These are phyloP conservation scores for Sardina pilchardus DNA, from an alignment of 2,113 vertebrate genomes.

Conservation along the genomic window DNA sequence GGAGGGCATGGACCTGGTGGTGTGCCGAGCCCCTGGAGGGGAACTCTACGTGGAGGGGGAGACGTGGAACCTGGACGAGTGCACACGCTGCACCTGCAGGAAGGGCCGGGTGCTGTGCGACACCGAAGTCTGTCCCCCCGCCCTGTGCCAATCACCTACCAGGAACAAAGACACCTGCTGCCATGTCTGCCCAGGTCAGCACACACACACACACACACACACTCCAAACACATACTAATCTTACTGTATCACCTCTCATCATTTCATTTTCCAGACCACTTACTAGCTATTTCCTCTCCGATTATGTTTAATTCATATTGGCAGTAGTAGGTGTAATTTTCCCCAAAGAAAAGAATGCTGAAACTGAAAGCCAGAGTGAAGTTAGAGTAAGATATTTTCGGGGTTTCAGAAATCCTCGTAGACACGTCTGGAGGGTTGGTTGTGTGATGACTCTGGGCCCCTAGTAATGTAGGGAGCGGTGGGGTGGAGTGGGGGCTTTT, in stretches of 20 bases:
- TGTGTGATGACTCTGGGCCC: background rate
- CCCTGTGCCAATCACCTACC: conserved; percentile 71
- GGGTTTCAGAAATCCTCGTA: background rate
- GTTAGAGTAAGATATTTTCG: background rate
- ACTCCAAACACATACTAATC: background rate
- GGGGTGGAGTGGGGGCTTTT: conserved; percentile 1
- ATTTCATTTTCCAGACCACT: conserved; percentile 10
- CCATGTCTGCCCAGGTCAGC: conserved; percentile 71
- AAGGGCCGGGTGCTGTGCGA: conserved; percentile 77
- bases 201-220: background rate
- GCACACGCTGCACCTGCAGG: conserved; percentile 76
- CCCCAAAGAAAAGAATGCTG: background rate
- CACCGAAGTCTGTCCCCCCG: conserved; percentile 76
- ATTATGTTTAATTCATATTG: conserved; percentile 8
- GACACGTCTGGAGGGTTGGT: background rate
- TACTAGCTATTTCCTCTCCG: background rate
- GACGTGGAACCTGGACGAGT: conserved; percentile 80
- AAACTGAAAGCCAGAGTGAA: background rate
- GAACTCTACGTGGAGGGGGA: conserved; percentile 79
- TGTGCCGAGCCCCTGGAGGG: conserved; percentile 75
- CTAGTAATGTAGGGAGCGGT: background rate
- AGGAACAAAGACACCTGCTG: conserved; percentile 75
- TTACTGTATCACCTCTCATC: background rate
- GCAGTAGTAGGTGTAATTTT: background rate
- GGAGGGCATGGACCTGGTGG: conserved; percentile 74